phyloP scores from a whole-genome alignment of 2,113 vertebrate species.

The Calyptommatus sinebrachiatus region DNA sequence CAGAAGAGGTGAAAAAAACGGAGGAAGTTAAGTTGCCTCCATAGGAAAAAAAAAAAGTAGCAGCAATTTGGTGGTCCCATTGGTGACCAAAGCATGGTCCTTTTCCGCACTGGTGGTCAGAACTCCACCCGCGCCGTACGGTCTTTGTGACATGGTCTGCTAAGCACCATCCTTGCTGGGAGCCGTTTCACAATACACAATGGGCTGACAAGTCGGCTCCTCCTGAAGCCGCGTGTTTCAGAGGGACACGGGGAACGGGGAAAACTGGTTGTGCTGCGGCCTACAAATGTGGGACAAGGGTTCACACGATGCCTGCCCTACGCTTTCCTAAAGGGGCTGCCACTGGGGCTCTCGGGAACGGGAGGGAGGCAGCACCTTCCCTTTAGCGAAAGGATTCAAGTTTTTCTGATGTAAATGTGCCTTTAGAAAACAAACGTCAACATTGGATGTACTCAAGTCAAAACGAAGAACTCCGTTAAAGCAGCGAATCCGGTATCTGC shows the following conservation, averaged over 20 bases:
- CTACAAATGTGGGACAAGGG: too few species aligned
- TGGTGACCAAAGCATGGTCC: slow-evolving; percentile 32
- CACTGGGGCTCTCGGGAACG: too few species aligned
- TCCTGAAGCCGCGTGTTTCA: too few species aligned
- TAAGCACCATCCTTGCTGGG: slow-evolving; percentile 25
- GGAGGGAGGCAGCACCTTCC: too few species aligned
- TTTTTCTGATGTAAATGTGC: slow-evolving; percentile 69
- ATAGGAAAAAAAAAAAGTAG: slow-evolving; percentile 50
- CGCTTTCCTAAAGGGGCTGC: too few species aligned
- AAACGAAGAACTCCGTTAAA: slow-evolving; percentile 75
- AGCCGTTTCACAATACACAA: slow-evolving; percentile 1
- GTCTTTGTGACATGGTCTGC: not conserved
- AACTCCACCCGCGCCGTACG: slow-evolving; percentile 40
- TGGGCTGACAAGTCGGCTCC: too few species aligned
- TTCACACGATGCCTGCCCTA: too few species aligned
- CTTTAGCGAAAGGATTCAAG: slow-evolving; percentile 48
- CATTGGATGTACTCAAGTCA: slow-evolving; percentile 70
- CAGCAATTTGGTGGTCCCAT: slow-evolving; percentile 52
- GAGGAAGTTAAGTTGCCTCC: slow-evolving; percentile 55
- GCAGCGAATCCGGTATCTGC: slow-evolving; percentile 80
- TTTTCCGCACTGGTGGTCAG: slow-evolving; percentile 43
- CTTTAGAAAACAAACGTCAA: slow-evolving; percentile 70
- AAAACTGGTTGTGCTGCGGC: too few species aligned
- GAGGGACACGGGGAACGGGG: too few species aligned
- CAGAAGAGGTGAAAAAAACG: too few species aligned